Base-by-base conservation (phyloP, 2,797 vertebrate species). In the Takifugu ocellatus region DNA sequence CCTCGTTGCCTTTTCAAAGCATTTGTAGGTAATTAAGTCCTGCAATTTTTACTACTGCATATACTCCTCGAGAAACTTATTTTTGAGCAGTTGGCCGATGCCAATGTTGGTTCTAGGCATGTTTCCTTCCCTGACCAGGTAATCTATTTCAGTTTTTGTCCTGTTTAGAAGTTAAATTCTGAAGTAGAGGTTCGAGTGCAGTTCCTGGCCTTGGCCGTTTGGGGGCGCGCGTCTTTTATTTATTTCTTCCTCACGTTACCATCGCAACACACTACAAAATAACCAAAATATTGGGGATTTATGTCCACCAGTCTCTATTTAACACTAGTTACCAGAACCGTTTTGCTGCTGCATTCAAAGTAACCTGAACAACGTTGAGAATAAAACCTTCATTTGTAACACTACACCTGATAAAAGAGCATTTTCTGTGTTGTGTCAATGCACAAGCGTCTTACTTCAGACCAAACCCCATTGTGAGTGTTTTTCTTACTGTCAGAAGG, bases 171-270 rank as follows among this genome's bases (percentile, higher is more conserved):
- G 54, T 3, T 25, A 61, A 62, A 61, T 54, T 39, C 59, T 75
- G 72, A 88, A 88, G 86, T 84, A 84, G 84, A 86, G 86, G 57
- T 72, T 58, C 68, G 76, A 70, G 81, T 86, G 85, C 81, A 84
- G 62, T 79, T 85, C 83, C 84, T 86, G 75, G 85, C 73, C 74
- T 69, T 81, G 76, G 74, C 84, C 89, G 78, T 51, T 25, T 27
- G 90, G 69, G 85, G 89, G 87, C 74, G 31, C 14, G 36, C 12
- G 74, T 59, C 61, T 82, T 77, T 75, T 66, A 68, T 68, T 52
- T 5, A 50, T 69, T 74, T 74, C 59, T 8, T 39, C 3, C 4
- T 27, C 59, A 58, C 24, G 24, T 29, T 50, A 26, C 29, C 7
- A 8, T 31, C 36, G 7, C 4, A 7, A 24, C 59, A n/a, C 25